Base-by-base conservation (phyloP, 2,888 invertebrate species). In the Neocrepidodera transversa region DNA sequence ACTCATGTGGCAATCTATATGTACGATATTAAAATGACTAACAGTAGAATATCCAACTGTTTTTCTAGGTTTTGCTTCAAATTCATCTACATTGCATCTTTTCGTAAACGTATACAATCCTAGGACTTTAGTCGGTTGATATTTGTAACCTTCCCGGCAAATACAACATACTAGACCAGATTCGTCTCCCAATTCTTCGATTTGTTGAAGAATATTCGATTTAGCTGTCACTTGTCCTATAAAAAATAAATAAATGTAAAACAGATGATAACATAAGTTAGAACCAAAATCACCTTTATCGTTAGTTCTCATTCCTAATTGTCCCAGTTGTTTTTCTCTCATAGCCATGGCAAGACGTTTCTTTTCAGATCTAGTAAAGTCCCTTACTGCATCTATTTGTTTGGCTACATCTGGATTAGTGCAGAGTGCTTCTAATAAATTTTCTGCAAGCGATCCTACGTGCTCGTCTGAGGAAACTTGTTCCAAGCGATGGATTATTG, bases 321-420 rank as follows among this genome's bases (percentile, higher is more conserved):
- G 95, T 62, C 94, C 95, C 16, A 99, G 83, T 76, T 98, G 97
- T 69, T 97, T 94, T 78, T 97, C 94, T 45, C 98, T 85, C 82
- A 97, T 97, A 0, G 96, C 97, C 98, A 98, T 98, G 0, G 98
- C 98, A 52, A 98, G 82, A 0, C 96, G 89, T 79, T 98, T 97
- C 86, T 98, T 98, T 78, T 98, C 97, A 73, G 94, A 89, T 66
- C 95, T 85, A 0, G 98, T 99, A 74, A 95, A 95, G 71, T 95
- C 91, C 0, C 98, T 86, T 0, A 95, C 95, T 77, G 95, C 91
- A 74, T 96, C 95, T 65, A 98, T 96, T 71, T 93, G 86, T 55
- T 87, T 87, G 0, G 92, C 91, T 5, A 92, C 92, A 62, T 87
- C 86, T 49, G 88, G 84, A 77, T 92, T 91, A 0, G 92, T 90